phyloP scores from a whole-genome alignment of 2,797 vertebrate genomes.

The Sylvilagus floridanus region DNA sequence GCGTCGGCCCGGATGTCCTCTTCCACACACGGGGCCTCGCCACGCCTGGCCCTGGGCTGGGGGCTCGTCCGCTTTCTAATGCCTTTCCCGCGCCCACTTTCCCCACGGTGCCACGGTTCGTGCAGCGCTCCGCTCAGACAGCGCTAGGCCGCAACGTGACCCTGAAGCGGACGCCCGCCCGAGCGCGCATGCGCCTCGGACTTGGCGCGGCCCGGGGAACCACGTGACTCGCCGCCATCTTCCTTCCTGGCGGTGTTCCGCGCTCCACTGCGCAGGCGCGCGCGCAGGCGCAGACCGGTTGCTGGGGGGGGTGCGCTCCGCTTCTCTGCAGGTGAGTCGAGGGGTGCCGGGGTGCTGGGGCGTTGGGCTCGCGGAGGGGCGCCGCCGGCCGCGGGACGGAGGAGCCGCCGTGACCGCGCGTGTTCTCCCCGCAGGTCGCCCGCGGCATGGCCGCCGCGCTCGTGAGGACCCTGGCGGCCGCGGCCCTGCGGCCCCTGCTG shows the following conservation, averaged over 20 bases:
- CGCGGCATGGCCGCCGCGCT: slow-evolving; percentile 88
- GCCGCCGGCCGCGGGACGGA: no score
- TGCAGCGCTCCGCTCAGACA: no score
- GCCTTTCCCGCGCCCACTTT: no score
- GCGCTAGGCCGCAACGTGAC: no score
- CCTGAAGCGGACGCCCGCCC: no score
- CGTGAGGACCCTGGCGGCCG: not conserved
- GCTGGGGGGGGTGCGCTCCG: rapidly evolving
- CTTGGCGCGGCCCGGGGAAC: rapidly evolving
- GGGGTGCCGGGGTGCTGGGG: no score
- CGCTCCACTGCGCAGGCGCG: not conserved
- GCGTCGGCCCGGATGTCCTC: no score
- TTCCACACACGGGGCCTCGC: no score
- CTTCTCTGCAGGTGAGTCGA: not conserved
- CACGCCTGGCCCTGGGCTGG: no score
- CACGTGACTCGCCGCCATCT: slow-evolving; percentile 55
- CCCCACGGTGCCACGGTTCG: no score
- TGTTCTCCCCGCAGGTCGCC: not conserved
- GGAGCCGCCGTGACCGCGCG: no score
- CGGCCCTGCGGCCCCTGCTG: not conserved
- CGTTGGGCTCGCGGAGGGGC: not conserved
- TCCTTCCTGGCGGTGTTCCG: not conserved
- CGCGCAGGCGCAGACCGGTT: not conserved
- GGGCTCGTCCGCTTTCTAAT: no score
- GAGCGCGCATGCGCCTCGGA: not conserved